Base-by-base conservation (phyloP, 2,888 invertebrate genomes). In the Cephus rjabovi region DNA sequence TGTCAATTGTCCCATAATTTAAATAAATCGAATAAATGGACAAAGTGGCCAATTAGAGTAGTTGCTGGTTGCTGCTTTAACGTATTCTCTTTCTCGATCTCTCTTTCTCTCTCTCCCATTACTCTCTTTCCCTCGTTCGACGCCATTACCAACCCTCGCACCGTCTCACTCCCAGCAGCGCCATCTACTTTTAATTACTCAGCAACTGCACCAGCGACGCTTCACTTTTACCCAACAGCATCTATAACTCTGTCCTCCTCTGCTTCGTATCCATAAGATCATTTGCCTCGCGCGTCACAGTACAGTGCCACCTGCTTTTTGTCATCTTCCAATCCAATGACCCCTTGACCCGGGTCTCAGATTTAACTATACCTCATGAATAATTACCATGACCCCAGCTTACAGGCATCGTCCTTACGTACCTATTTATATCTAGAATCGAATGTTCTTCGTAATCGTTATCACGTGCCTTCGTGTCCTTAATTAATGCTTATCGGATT, bases 11-110 rank as follows among this genome's bases (percentile, higher is more conserved):
- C 91, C 91, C 91, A 91, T 91, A 91, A 91, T 91, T 91, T 91
- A 91, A 91, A 91, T 91, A 91, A 91, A 91, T 91, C 91, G 91
- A 91, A 91, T 91, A 91, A 91, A 91, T 91, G 91, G 91, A 91
- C 91, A 91, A 91, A 91, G 91, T 91, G 91, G 91, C 90, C 91
- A 91, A 91, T 91, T 91, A 91, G 91, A 91, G 90, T 90, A 90
- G 90, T 90, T 90, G 90, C 88, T 89, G 89, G 84, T 85, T 87
- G 86, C 87, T 86, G 87, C 89, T 90, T 90, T 88, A 89, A 89
- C 88, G 88, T 89, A 87, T 87, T 87, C 87, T 84, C 85, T 86
- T 84, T 88, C 87, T 86, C 83, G 83, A 82, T 87, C 80, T 79
- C 83, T 74, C 76, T 69, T 69, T 34, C 34, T 75, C 56, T 56